Conservation (phyloP, 2,113 vertebrate genomes). For the Centrocercus urophasianus region DNA sequence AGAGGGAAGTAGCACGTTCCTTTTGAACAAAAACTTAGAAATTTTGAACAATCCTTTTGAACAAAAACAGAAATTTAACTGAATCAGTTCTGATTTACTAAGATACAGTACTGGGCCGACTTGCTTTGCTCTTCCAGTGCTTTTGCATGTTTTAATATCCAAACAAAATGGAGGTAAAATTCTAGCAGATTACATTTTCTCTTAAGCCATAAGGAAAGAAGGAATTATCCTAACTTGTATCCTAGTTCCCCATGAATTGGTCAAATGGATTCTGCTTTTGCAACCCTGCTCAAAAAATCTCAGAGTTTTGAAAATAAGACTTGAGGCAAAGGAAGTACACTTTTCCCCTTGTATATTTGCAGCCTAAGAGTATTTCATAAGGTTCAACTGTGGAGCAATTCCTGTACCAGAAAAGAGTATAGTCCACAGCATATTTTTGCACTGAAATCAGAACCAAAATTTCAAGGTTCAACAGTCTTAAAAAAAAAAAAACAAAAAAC, state of each 20-base stretch:
- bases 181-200: not conserved
- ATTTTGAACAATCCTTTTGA: not conserved
- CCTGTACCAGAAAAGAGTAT: not conserved
- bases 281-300: not conserved
- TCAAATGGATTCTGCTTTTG: not conserved
- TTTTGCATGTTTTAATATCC: not conserved
- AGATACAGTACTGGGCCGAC: not conserved
- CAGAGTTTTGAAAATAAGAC: conserved; percentile 9
- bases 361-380: not conserved
- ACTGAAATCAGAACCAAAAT: conserved; percentile 25
- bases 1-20: not conserved
- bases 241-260: not conserved
- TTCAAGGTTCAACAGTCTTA: conserved; percentile 13
- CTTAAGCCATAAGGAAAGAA: not conserved
- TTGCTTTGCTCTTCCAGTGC: not conserved
- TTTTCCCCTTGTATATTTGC: not conserved
- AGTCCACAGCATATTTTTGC: conserved; percentile 3
- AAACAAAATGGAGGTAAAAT: not conserved
- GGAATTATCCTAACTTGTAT: not conserved
- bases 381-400: not conserved
- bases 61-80: not conserved
- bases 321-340: not conserved
- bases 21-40: not conserved
- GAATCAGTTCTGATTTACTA: not conserved
- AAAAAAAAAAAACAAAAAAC: not conserved